A percentile compares a stretch with the other conserved stretches of the same genome.
Evolutionary conservation across 2,888 invertebrate genomes (phyloP).

Genomic region (Pharmacophagus antenor): DNA sequence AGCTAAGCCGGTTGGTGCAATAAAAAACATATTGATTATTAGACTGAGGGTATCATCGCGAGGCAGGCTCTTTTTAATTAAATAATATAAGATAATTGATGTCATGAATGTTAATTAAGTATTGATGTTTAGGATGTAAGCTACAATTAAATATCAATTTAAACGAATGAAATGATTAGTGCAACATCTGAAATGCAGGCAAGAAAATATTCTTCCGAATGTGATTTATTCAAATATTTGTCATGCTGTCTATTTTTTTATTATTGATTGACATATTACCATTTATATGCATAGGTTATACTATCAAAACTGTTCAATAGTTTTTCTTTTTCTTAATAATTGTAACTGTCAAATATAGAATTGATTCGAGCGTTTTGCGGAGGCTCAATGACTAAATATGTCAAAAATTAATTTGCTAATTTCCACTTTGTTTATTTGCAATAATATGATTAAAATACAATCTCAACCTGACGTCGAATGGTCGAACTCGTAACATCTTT

Average conservation of each 20-base stretch:
- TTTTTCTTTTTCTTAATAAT: background rate
- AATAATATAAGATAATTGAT: background rate
- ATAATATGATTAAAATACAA: no score
- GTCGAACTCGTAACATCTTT: no score
- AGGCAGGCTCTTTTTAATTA: background rate
- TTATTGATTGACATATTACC: background rate
- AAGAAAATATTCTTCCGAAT: background rate
- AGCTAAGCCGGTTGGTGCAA: background rate
- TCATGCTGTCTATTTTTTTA: background rate
- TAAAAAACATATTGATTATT: background rate
- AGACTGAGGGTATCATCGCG: background rate
- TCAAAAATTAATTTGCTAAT: no score
- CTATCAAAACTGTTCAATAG: background rate
- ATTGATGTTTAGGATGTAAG: constrained; percentile 20
- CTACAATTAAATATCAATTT: background rate
- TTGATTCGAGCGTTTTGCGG: no score
- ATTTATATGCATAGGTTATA: background rate
- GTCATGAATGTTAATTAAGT: background rate
- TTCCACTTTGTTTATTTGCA: no score
- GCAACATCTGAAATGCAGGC: background rate
- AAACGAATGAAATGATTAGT: background rate
- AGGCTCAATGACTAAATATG: no score
- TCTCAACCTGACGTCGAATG: no score
- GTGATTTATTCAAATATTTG: background rate
- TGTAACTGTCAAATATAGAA: no score